Base-by-base conservation (phyloP, 64 coral and sea anemone species). In the Stichodactyla mertensii region DNA sequence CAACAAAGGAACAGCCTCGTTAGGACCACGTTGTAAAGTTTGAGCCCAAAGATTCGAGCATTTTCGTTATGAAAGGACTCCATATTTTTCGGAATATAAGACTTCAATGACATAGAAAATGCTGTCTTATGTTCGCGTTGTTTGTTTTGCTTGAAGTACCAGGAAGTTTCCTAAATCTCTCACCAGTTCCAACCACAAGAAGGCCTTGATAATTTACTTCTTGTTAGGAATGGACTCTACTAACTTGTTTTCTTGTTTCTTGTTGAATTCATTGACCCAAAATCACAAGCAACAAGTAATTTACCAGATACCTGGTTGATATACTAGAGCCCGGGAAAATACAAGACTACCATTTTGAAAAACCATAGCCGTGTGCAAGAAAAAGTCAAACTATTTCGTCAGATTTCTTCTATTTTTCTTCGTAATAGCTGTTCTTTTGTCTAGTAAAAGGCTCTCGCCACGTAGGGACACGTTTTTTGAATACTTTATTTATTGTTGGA, bases 201-300 rank as follows among this genome's bases (percentile, higher is more conserved):
- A 14, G 6, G n/a, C 54, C n/a, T 28, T 55, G 26, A 52, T 83
- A 57, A 24, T 84, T 84, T 58, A 6, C 82, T 56, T 60, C 52
- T 66, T 66, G 62, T 66, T 66, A 66, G 19, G 0, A 7, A n/a
- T n/a, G 14, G 12, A 82, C 0, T 8, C 18, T 27, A 19, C 6
- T 5, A 5, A 85, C 55, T 85, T 61, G 83, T 85, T 85, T 84
- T 85, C 55, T 85, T 85, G 83, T 85, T 85, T 85, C 60, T 85
- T 62, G 83, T 64, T 55, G 55, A 58, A 85, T 64, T 62, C 55
- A 85, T 15, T 85, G 83, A 85, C 83, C 83, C 83, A 31, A 85
- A 85, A 85, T 85, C 31, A 85, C 54, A 61, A 61, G 53, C 54
- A 55, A 64, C 83, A 61, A 58, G 83, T 10, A 2, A 45, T 16